Percentiles rank a stretch among this genome's conserved stretches.
These are phyloP conservation scores for Drosophila prolongata DNA, from an alignment of 2,888 invertebrate genomes.

Conservation along the genomic window DNA sequence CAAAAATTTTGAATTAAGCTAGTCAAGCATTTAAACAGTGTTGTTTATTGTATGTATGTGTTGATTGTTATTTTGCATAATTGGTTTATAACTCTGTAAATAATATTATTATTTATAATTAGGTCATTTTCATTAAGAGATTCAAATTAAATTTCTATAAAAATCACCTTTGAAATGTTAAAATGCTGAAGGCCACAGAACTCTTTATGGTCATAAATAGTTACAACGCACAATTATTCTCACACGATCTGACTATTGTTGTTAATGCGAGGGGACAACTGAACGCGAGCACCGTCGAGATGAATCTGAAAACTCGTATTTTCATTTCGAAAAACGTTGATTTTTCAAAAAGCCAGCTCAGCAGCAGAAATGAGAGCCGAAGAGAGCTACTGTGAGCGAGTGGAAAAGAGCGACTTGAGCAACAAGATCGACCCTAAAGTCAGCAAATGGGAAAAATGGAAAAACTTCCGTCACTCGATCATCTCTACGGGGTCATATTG, in stretches of 20 bases:
- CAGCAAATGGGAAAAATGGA: slow-evolving; percentile 24
- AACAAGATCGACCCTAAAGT: slow-evolving; percentile 23
- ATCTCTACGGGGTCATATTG: slow-evolving; percentile 13
- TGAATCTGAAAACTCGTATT: slow-evolving; percentile 77
- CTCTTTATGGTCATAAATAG: not conserved
- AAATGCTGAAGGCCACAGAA: not conserved
- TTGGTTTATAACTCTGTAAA: too few species aligned
- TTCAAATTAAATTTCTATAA: too few species aligned
- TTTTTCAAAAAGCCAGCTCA: slow-evolving; percentile 60
- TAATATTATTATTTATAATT: too few species aligned
- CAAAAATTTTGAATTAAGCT: too few species aligned
- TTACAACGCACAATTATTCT: slow-evolving; percentile 2
- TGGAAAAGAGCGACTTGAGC: slow-evolving; percentile 13
- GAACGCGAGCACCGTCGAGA: slow-evolving; percentile 69
- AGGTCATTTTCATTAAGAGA: too few species aligned
- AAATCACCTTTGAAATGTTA: not conserved
- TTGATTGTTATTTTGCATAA: too few species aligned
- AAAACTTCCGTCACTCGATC: slow-evolving; percentile 47
- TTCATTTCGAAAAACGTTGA: slow-evolving; percentile 68
- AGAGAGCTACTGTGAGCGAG: slow-evolving; percentile 11
- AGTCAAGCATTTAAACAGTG: too few species aligned
- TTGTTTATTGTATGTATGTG: too few species aligned
- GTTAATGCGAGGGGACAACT: slow-evolving; percentile 55
- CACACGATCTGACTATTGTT: slow-evolving; percentile 2
- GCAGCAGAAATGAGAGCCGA: slow-evolving; percentile 15